Conservation (phyloP, 2,797 vertebrate species). For the Cuculus canorus region DNA sequence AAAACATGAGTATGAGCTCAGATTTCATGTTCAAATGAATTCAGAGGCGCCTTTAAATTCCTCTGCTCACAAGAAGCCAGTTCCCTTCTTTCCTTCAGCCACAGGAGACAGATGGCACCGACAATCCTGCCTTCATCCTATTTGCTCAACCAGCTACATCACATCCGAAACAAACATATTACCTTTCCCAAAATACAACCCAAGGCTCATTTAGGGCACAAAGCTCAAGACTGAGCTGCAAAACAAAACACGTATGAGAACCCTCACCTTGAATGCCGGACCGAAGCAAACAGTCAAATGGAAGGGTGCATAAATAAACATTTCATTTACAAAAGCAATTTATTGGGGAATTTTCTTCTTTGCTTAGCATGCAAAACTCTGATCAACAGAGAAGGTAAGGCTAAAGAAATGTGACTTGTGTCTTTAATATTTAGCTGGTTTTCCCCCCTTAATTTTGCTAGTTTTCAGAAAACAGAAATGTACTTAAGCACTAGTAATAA, state of each 20-base stretch:
- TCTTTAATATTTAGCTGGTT: not conserved
- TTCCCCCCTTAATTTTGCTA: not conserved
- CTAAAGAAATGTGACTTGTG: not conserved
- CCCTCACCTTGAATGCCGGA: not conserved
- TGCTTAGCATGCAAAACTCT: not conserved
- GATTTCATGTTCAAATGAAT: not conserved
- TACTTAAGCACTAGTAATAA: not conserved
- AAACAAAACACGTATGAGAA: not conserved
- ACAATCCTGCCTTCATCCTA: not conserved
- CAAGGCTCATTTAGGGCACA: not conserved
- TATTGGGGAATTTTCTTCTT: not conserved
- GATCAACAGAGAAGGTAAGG: not conserved
- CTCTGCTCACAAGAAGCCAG: not conserved
- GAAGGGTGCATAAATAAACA: not conserved
- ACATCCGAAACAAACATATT: not conserved
- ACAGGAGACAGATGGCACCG: not conserved
- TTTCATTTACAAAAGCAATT: not conserved
- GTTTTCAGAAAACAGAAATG: not conserved
- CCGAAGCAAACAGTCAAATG: not conserved
- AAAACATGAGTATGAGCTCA: not conserved
- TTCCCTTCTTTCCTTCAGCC: not conserved
- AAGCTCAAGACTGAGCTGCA: not conserved
- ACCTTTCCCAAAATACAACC: not conserved
- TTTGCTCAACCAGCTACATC: not conserved
- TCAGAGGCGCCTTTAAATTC: not conserved